These are phyloP conservation scores for Hyperopisus bebe DNA, from an alignment of 2,113 vertebrate genomes.

Conservation along the genomic window DNA sequence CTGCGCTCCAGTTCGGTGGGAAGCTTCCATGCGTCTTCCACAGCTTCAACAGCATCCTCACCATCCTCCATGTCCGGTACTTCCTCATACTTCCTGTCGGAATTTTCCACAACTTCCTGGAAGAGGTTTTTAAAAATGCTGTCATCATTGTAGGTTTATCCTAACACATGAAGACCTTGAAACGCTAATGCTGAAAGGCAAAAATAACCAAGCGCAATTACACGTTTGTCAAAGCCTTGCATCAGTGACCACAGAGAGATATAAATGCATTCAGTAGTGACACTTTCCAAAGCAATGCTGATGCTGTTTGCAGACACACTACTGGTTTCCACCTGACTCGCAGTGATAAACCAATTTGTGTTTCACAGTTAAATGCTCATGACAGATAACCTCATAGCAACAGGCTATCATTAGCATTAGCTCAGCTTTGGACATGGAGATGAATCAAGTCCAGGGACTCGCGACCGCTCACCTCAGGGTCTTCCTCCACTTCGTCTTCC, in stretches of 20 bases:
- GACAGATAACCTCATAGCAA: not conserved
- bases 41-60: constrained; percentile 29
- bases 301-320: not conserved
- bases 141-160: not conserved
- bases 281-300: not conserved
- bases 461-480: constrained; percentile 48
- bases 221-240: not conserved
- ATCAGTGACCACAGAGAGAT: not conserved
- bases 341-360: not conserved
- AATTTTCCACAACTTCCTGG: constrained; percentile 43
- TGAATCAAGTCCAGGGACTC: not conserved
- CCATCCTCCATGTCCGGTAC: not conserved
- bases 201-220: not conserved
- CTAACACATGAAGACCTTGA: not conserved
- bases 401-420: not conserved
- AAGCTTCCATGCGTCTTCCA: constrained; percentile 53
- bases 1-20: constrained; percentile 68
- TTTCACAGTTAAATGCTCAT: not conserved
- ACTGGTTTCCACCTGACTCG: not conserved
- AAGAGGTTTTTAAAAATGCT: not conserved
- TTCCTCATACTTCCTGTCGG: constrained; percentile 35
- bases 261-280: not conserved
- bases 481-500: constrained; percentile 46
- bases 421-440: not conserved
- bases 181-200: not conserved